These are phyloP conservation scores for Danaus melanippus DNA, from an alignment of 1,140 invertebrate genomes.

Conservation along the genomic window DNA sequence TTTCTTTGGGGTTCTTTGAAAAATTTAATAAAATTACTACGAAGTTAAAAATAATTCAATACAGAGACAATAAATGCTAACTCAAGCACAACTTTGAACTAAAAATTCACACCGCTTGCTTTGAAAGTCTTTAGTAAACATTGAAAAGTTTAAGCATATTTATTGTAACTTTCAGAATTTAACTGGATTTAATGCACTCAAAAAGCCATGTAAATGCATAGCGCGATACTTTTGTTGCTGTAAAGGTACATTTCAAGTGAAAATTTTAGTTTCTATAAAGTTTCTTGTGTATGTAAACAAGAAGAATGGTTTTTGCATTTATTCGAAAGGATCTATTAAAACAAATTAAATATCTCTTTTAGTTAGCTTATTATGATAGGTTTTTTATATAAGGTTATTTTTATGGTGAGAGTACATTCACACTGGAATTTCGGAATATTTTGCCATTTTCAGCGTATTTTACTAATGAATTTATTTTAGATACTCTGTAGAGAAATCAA, in stretches of 20 bases:
- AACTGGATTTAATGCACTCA: constrained; percentile 23
- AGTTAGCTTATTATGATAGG: not conserved
- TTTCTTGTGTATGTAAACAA: constrained; percentile 9
- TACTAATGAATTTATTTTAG: too few relatives aligned
- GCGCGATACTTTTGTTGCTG: constrained; percentile 12
- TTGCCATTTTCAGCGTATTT: too few relatives aligned
- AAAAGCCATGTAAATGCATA: constrained; percentile 16
- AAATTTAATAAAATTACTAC: constrained; percentile 33
- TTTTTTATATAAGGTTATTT: too few relatives aligned
- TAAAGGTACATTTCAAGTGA: constrained; percentile 16
- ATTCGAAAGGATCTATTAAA: not conserved
- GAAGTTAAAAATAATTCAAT: constrained; percentile 34
- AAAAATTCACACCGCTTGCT: constrained; percentile 34
- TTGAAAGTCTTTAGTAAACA: constrained; percentile 30
- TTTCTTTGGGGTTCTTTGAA: too few relatives aligned
- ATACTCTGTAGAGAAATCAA: too few relatives aligned
- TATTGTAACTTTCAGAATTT: constrained; percentile 16
- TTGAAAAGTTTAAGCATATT: constrained; percentile 15
- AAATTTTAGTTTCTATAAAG: constrained; percentile 13
- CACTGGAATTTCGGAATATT: too few relatives aligned
- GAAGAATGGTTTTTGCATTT: constrained; percentile 4
- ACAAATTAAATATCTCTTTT: not conserved
- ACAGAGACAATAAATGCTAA: constrained; percentile 49
- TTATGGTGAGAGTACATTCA: too few relatives aligned
- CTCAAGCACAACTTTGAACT: constrained; percentile 38